Conservation (phyloP, 2,797 vertebrate genomes). For the Semotilus atromaculatus region DNA sequence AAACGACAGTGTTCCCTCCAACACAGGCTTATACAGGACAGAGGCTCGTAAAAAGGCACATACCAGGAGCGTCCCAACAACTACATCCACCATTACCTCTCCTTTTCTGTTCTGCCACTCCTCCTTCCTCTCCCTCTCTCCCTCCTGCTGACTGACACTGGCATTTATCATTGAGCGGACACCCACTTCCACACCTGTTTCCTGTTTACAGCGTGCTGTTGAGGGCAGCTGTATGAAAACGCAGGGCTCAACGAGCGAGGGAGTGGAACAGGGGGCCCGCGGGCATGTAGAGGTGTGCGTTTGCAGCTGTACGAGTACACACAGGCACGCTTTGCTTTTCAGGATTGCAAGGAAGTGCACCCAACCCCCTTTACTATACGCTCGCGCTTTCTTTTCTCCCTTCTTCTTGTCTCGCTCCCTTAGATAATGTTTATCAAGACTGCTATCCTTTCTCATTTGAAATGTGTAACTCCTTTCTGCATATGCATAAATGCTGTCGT, state of each 20-base stretch:
- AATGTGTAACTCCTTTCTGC: conserved; percentile 20
- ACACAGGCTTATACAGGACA: conserved; percentile 10
- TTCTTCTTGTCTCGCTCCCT: conserved; percentile 13
- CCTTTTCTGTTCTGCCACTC: conserved; percentile 52
- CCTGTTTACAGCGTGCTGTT: conserved; percentile 60
- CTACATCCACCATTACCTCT: conserved; percentile 55
- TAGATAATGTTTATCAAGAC: conserved; percentile 41
- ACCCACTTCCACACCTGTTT: conserved; percentile 65
- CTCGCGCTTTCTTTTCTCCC: conserved; percentile 9
- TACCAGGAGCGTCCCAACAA: conserved; percentile 56
- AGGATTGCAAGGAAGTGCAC: conserved; percentile 7
- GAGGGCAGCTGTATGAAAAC: conserved; percentile 62
- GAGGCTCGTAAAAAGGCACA: conserved; percentile 52
- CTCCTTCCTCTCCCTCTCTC: conserved; percentile 45
- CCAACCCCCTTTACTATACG: neutral
- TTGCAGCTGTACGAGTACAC: conserved; percentile 39
- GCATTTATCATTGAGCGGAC: conserved; percentile 63
- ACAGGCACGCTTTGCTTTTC: conserved; percentile 38
- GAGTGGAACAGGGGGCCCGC: conserved; percentile 52
- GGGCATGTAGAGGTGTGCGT: conserved; percentile 53
- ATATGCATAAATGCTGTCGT: conserved; percentile 43
- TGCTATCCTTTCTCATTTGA: conserved; percentile 30
- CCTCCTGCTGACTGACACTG: conserved; percentile 61
- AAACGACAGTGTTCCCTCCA: conserved; percentile 40
- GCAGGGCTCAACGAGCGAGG: conserved; percentile 40